These are phyloP conservation scores for Diarsia dahlii DNA, from an alignment of 2,888 invertebrate species.

Conservation along the genomic window DNA sequence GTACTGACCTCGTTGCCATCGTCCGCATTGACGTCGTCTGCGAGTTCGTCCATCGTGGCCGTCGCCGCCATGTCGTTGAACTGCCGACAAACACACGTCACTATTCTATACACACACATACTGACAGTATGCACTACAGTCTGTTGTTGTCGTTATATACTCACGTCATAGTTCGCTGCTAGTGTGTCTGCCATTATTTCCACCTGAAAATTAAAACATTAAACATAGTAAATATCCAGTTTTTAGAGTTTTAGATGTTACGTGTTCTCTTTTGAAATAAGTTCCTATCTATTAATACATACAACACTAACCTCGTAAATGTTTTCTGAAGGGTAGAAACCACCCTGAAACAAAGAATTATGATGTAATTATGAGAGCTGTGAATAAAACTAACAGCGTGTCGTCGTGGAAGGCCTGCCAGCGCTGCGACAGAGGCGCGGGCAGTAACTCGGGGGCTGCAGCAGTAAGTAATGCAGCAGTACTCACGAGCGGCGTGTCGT, in stretches of 20 bases:
- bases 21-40: conserved; percentile 61
- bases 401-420: too few relatives aligned
- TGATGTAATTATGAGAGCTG: too few relatives aligned
- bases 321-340: conserved; percentile 82
- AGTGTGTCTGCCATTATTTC: conserved; percentile 72
- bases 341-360: conserved; percentile 76
- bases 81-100: conserved; percentile 49
- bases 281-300: neutral
- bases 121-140: neutral
- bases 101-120: neutral
- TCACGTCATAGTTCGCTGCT: conserved; percentile 76
- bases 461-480: too few relatives aligned
- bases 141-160: conserved; percentile 44
- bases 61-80: conserved; percentile 71
- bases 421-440: too few relatives aligned
- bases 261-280: neutral
- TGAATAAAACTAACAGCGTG: too few relatives aligned
- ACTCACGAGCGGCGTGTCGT: too few relatives aligned
- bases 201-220: conserved; percentile 61
- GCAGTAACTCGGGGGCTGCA: too few relatives aligned
- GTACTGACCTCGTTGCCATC: conserved; percentile 66
- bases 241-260: too few relatives aligned
- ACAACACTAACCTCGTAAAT: conserved; percentile 78
- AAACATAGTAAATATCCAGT: too few relatives aligned
- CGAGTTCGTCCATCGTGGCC: conserved; percentile 65